Conservation (phyloP, 2,888 invertebrate genomes). For the Poecilus cupreus region DNA sequence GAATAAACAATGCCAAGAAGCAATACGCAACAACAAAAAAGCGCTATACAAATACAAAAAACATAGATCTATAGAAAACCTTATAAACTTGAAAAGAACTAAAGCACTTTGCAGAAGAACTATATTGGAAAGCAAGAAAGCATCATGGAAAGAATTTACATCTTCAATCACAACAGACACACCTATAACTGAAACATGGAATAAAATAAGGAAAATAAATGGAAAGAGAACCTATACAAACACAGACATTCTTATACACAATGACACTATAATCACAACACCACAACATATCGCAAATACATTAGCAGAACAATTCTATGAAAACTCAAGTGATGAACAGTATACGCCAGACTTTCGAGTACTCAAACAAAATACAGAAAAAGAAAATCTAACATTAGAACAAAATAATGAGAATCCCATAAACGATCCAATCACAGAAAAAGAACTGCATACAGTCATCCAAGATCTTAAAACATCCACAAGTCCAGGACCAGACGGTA, state of each 20-base stretch:
- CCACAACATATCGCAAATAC: not conserved
- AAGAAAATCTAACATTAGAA: not conserved
- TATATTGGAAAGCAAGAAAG: constrained; percentile 7
- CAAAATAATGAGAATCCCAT: not conserved
- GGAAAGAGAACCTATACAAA: not conserved
- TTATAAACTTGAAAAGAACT: not conserved
- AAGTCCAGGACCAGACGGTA: too few relatives aligned
- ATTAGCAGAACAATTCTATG: not conserved
- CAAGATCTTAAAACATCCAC: not conserved
- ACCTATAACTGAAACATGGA: not conserved
- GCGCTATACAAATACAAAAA: constrained; percentile 16
- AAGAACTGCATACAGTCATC: not conserved
- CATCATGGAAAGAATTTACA: not conserved
- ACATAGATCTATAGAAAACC: constrained; percentile 15
- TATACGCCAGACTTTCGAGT: not conserved
- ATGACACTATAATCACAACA: not conserved
- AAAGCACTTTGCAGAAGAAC: not conserved
- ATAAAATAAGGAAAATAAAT: constrained; percentile 1
- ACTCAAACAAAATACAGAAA: not conserved
- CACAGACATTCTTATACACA: not conserved
- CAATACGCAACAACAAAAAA: constrained; percentile 10
- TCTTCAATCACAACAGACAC: not conserved
- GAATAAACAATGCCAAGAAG: constrained; percentile 21
- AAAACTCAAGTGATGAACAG: not conserved
- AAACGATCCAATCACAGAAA: not conserved